A percentile compares a stretch with the other conserved stretches of the same genome.
These are phyloP conservation scores for Ancistrus triradiatus DNA, from an alignment of 2,113 vertebrate genomes.

Conservation along the genomic window DNA sequence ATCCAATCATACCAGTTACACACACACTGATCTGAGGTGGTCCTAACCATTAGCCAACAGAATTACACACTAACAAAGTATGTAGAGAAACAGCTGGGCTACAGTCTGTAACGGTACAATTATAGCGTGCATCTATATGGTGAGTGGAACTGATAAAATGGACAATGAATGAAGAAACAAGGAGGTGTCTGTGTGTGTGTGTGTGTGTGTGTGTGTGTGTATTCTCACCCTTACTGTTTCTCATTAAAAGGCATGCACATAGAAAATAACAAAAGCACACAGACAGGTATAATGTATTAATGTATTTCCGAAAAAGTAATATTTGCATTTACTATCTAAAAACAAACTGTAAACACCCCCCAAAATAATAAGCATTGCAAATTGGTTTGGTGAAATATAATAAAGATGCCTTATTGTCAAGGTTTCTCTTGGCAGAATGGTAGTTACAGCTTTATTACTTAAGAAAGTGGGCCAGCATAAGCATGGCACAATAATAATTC, in stretches of 20 bases:
- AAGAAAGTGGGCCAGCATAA: constrained; percentile 54
- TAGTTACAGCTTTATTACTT: constrained; percentile 42
- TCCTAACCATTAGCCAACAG: too few relatives aligned
- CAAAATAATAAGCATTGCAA: constrained; percentile 17
- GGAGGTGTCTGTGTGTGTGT: too few relatives aligned
- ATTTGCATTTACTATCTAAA: background rate
- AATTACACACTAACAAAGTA: too few relatives aligned
- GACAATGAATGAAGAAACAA: too few relatives aligned
- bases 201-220: too few relatives aligned
- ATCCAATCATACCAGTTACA: too few relatives aligned
- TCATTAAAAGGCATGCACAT: background rate
- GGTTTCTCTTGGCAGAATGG: constrained; percentile 31
- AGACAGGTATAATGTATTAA: background rate
- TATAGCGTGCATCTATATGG: too few relatives aligned
- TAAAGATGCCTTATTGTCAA: constrained; percentile 13
- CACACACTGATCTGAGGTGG: too few relatives aligned
- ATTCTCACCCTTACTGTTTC: too few relatives aligned
- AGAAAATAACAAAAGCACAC: background rate
- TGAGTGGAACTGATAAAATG: too few relatives aligned
- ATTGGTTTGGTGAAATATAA: constrained; percentile 18
- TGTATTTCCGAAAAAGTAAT: background rate
- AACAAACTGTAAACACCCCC: background rate
- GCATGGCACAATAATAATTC: constrained; percentile 67
- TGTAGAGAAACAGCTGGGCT: too few relatives aligned
- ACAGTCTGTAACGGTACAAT: too few relatives aligned